Percentiles rank a stretch among this genome's conserved stretches.
These are phyloP conservation scores for Trinorchestia longiramus DNA, from an alignment of 1,140 invertebrate genomes.

Conservation along the genomic window DNA sequence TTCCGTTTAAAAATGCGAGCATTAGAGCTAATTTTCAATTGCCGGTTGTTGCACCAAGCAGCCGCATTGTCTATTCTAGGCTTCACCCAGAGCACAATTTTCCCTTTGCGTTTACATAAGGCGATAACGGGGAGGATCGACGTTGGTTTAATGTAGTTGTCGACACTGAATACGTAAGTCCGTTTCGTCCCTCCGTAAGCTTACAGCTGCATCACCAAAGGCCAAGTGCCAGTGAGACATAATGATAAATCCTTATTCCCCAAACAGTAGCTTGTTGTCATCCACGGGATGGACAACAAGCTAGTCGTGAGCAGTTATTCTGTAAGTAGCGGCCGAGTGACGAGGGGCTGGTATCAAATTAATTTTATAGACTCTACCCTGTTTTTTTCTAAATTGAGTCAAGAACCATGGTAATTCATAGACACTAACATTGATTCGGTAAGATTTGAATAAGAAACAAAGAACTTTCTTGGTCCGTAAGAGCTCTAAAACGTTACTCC, in stretches of 20 bases:
- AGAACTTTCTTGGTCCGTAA: neutral
- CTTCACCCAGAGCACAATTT: too few relatives aligned
- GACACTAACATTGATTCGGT: neutral
- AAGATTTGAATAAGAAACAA: neutral
- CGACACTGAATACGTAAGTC: neutral
- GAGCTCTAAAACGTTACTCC: neutral
- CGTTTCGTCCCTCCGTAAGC: neutral
- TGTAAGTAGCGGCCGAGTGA: neutral
- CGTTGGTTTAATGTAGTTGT: neutral
- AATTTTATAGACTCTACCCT: neutral
- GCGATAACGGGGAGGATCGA: neutral
- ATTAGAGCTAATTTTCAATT: too few relatives aligned
- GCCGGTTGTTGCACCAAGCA: too few relatives aligned
- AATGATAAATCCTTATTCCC: neutral
- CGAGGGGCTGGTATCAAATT: neutral
- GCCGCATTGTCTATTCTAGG: too few relatives aligned
- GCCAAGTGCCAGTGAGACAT: neutral
- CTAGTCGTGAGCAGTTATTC: too few relatives aligned
- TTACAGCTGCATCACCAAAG: neutral
- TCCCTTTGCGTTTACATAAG: too few relatives aligned
- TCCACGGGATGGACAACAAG: too few relatives aligned
- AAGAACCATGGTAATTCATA: too few relatives aligned
- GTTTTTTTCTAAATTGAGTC: neutral
- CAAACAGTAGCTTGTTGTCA: too few relatives aligned
- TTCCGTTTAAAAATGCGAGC: too few relatives aligned